Evolutionary conservation across 2,797 vertebrate genomes (phyloP).

Genomic region (Monodelphis domestica): DNA sequence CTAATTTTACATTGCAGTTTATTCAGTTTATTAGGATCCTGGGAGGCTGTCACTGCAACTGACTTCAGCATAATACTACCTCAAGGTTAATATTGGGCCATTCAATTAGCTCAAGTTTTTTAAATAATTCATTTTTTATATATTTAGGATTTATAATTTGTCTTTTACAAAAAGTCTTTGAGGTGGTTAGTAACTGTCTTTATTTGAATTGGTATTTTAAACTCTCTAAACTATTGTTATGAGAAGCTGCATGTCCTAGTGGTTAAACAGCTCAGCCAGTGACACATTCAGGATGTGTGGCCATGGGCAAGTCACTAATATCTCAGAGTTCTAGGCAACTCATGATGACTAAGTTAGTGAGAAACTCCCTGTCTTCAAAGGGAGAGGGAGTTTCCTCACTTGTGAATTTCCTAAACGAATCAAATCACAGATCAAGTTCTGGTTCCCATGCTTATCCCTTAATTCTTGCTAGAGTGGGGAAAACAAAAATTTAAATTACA

Average conservation of each 20-base stretch:
- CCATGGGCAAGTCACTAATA: not conserved
- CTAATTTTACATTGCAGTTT: not conserved
- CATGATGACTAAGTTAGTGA: not conserved
- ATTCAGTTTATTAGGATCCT: constrained; percentile 14
- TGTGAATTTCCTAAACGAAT: not conserved
- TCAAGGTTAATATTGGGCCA: not conserved
- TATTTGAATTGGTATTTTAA: not conserved
- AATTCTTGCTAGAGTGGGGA: too few relatives aligned
- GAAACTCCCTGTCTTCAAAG: not conserved
- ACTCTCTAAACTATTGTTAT: not conserved
- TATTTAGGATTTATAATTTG: not conserved
- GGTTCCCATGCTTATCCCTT: too few relatives aligned
- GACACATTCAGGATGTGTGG: not conserved
- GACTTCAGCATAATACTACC: not conserved
- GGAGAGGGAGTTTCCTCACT: not conserved
- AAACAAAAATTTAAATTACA: too few relatives aligned
- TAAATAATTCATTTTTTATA: not conserved
- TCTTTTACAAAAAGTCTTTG: not conserved
- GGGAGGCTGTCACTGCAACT: constrained; percentile 25
- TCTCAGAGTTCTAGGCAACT: not conserved
- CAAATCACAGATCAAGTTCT: not conserved
- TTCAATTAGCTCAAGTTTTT: not conserved
- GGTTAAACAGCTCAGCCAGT: not conserved
- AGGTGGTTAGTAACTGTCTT: not conserved
- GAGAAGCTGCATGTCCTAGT: not conserved